Evolutionary conservation across 2,888 invertebrate genomes (phyloP), one percentile per base, ranked within the genome.

Genomic region (Diadegma fenestrale): DNA sequence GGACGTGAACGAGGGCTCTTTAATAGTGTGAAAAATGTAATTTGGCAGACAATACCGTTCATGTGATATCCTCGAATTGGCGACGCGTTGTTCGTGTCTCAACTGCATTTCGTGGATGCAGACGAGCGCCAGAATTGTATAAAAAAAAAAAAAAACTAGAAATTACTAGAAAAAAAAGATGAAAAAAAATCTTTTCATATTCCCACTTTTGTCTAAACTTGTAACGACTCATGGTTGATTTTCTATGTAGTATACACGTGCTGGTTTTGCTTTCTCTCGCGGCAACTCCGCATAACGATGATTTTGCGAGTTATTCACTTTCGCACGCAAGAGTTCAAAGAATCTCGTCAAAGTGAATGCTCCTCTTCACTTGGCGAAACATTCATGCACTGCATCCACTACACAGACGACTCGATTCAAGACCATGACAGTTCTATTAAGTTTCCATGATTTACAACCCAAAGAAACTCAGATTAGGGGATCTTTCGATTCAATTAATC

Each of bases 251-350:
- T 58, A 37, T 37, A 37, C 10, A 43, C 58, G 48, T 66, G 22
- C 64, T 37, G 58, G 19, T 48, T 30, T 37, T 48, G 78, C 78
- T 83, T 79, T 83, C 82, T 63, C 78, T 66, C 68, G 58, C 12
- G 58, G n/a, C n/a, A 78, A 33, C 64, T 61, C 45, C 7, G 71
- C 48, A 19, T 79, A 41, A 79, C 68, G 73, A 68, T 30, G 45
- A 58, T 73, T 68, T 79, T 73, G 43, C 22, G 26, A 48, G 41
- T 82, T 78, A 58, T 66, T 58, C 73, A 83, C 73, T 83, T 78
- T 83, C 73, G 72, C 64, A 48, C 37, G 33, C 17, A 48, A 17
- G 22, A 76, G 64, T 30, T 48, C 14, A 30, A 66, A 51, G 51
- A 54, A 63, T 80, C 41, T 64, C 43, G 22, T 61, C 10, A 41